phyloP scores from a whole-genome alignment of 2,797 vertebrate genomes.

The Euphonia xanthogaster region DNA sequence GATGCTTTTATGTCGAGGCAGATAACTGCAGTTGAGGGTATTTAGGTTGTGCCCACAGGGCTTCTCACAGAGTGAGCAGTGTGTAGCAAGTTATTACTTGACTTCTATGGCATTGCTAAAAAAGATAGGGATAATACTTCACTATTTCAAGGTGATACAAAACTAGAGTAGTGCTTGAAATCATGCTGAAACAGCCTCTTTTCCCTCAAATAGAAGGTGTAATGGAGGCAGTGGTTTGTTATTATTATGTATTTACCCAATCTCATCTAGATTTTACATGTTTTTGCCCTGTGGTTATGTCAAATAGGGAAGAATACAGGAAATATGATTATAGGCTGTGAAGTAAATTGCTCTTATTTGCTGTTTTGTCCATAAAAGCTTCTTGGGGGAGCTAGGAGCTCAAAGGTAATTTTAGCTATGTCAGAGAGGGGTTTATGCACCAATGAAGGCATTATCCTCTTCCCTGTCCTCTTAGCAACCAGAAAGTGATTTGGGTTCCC shows the following conservation, averaged over 20 bases:
- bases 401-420: neutral
- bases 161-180: neutral
- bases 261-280: neutral
- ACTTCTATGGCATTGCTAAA: neutral
- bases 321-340: neutral
- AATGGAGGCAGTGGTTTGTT: neutral
- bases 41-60: conserved; percentile 28
- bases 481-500: neutral
- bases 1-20: conserved; percentile 30
- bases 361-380: neutral
- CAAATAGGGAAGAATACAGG: neutral
- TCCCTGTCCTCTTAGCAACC: neutral
- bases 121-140: neutral
- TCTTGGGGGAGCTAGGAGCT: neutral
- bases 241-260: neutral
- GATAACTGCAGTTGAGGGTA: neutral
- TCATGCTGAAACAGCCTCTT: neutral
- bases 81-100: conserved; percentile 17
- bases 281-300: neutral
- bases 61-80: neutral
- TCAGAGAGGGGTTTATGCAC: neutral
- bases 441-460: neutral
- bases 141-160: neutral
- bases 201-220: neutral
- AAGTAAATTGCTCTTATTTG: conserved; percentile 37